A percentile compares a stretch with the other conserved stretches of the same genome.
Conservation (phyloP, 2,797 vertebrate species). For the Pipistrellus pipistrellus region DNA sequence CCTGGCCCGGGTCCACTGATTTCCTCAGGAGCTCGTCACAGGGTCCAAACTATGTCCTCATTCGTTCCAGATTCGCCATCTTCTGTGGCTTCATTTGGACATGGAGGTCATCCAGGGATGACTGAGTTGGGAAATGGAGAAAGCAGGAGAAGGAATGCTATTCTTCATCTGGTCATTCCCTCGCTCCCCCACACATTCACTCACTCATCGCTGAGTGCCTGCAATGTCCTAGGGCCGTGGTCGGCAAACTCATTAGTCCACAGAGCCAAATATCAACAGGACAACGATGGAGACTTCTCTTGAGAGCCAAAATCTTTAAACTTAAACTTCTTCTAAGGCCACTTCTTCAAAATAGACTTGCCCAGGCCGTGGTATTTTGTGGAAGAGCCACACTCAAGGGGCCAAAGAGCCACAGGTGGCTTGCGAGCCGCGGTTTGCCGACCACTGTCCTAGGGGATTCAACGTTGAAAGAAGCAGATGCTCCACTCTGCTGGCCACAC, state of each 20-base stretch:
- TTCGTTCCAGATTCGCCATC: conserved; percentile 1
- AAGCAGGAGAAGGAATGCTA: neutral
- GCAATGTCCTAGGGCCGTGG: too few relatives aligned
- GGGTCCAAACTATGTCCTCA: neutral
- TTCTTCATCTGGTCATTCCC: neutral
- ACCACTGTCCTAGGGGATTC: neutral
- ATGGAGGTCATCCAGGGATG: neutral
- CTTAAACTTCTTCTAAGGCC: too few relatives aligned
- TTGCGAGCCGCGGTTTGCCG: too few relatives aligned
- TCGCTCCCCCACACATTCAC: accelerated
- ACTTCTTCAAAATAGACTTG: too few relatives aligned
- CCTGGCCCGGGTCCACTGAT: neutral
- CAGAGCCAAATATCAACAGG: too few relatives aligned
- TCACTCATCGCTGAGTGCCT: neutral
- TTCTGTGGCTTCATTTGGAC: conserved; percentile 20
- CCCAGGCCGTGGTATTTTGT: too few relatives aligned
- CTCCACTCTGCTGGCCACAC: neutral
- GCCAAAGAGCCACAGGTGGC: too few relatives aligned
- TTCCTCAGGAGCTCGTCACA: conserved; percentile 23
- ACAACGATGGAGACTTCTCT: too few relatives aligned
- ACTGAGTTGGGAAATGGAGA: neutral
- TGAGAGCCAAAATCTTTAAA: too few relatives aligned
- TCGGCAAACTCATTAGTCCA: too few relatives aligned
- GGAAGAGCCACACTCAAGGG: too few relatives aligned
- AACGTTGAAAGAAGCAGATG: neutral